These are phyloP conservation scores for Amphimedon queenslandica DNA, from an alignment of 37 sponge, comb jelly and placozoan species.

Conservation along the genomic window DNA sequence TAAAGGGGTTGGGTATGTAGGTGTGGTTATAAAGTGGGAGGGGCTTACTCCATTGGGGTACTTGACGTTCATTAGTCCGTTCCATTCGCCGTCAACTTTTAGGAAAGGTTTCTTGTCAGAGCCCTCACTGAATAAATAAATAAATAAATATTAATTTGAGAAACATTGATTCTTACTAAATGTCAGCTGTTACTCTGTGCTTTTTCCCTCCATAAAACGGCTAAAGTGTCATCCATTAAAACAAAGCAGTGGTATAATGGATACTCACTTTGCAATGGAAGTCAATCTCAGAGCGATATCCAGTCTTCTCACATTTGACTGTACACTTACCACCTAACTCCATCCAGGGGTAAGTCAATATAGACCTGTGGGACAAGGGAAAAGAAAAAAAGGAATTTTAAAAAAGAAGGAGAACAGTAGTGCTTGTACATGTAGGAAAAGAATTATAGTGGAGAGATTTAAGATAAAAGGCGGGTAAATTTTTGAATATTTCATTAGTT, in stretches of 20 bases:
- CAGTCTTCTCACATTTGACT: constrained; percentile 81
- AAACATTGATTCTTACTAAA: constrained; percentile 37
- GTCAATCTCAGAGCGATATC: constrained; percentile 82
- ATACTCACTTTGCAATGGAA: constrained; percentile 86
- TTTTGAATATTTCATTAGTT: too few relatives aligned
- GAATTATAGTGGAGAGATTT: too few relatives aligned
- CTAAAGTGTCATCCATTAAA: not conserved
- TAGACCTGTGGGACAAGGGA: constrained; percentile 75
- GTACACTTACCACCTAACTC: constrained; percentile 92
- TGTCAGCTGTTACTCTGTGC: constrained; percentile 77
- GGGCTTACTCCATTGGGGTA: constrained; percentile 56
- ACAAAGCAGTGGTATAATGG: not conserved
- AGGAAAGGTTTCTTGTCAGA: constrained; percentile 70
- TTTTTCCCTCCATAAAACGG: constrained; percentile 94
- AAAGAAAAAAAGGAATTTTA: not conserved
- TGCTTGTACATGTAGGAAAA: not conserved
- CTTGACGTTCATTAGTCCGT: constrained; percentile 86
- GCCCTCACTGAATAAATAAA: constrained; percentile 54
- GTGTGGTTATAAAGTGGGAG: not conserved
- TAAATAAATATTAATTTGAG: not conserved
- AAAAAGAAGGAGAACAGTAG: not conserved
- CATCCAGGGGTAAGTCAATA: constrained; percentile 94
- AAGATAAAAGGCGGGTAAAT: not conserved
- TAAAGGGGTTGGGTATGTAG: not conserved
- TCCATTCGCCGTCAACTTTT: constrained; percentile 97